Evolutionary conservation across 2,888 invertebrate genomes (phyloP), one percentile per base, ranked within the genome.

Genomic region (Axea sp.): DNA sequence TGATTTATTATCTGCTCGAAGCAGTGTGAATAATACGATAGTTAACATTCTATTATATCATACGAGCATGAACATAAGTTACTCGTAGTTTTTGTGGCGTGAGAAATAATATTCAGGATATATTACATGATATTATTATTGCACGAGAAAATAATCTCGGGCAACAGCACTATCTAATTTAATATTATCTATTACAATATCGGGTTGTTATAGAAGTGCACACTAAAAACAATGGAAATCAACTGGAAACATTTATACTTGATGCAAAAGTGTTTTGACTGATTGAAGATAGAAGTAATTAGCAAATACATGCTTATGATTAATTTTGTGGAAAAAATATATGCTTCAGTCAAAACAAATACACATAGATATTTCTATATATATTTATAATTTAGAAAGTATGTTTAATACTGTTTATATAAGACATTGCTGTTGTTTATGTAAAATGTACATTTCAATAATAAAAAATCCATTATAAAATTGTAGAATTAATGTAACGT

Each of bases 31-130:
- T 45, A 60, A 51, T 45, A 30, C 37, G 51, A 69, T 59, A 69
- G 49, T 69, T 60, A 43, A 67, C 57, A 67, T 57, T 67, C 59
- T 60, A 60, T 69, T 69, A 59, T 53, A 69, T 69, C 51, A 53
- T 26, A 51, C 19, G 45, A 51, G 35, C 43, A 43, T 43, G 35
- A 68, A 41, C 35, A 59, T 47, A 59, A 59, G 28, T 22, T 30
- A 31, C 12, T 31, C 19, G 45, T 22, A 45, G 22, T 60, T 53
- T 69, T 39, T 55, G 19, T 30, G 28, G 55, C 71, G 71, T 71
- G 71, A 71, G 71, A 71, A 62, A 71, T 71, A 62, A 62, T 62
- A 60, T 39, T 55, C 55, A 49, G 62, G 62, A 71, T 71, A 71
- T 47, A 49, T 71, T 71, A 62, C 69, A 71, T 62, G 62, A 71